Base-by-base conservation (phyloP, 1,140 invertebrate genomes). In the Brachionus manjavacas region DNA sequence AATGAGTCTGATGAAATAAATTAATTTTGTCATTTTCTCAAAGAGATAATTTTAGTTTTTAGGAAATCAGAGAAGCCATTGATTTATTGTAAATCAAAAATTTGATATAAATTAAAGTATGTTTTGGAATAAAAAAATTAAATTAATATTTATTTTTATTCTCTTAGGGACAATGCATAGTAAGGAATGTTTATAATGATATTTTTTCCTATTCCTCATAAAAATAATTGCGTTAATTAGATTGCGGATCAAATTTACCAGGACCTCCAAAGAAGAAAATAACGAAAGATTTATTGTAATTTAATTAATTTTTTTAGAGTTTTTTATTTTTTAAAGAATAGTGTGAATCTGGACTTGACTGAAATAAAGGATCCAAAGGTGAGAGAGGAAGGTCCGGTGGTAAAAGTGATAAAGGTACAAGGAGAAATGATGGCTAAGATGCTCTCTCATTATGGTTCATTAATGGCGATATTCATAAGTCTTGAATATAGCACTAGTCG, bases 241-340 rank as follows among this genome's bases (percentile, higher is more conserved):
- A n/a, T n/a, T n/a, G 25, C 31, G n/a, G 12, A n/a, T 31, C 25
- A 31, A 39, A 12, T 41, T 41, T 74, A 1, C 70, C 70, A 41
- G 78, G 78, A 23, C 78, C 46, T 7, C 78, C 78, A 80, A 80
- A 64, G 70, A 39, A 43, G 70, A 74, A n/a, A 74, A n/a, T n/a
- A n/a, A n/a, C n/a, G n/a, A n/a, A n/a, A 74, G 9, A 39, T 39
- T 35, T 35, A 35, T 7, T 35, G 4, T 16, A 31, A 31, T 1
- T 23, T 1, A 31, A 31, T 25, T 52, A 23, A 1, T 66, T 25
- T 9, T 28, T 68, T 68, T 11, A 43, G 12, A 4, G 0, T 23
- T 23, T 35, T 35, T 35, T 35, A 35, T 35, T 35, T 2, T 12
- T 74, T 74, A 55, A 35, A 28, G 28, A 31, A 52, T 55, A 80